Base-by-base conservation (phyloP, 2,113 vertebrate species). In the Lutjanus erythropterus region DNA sequence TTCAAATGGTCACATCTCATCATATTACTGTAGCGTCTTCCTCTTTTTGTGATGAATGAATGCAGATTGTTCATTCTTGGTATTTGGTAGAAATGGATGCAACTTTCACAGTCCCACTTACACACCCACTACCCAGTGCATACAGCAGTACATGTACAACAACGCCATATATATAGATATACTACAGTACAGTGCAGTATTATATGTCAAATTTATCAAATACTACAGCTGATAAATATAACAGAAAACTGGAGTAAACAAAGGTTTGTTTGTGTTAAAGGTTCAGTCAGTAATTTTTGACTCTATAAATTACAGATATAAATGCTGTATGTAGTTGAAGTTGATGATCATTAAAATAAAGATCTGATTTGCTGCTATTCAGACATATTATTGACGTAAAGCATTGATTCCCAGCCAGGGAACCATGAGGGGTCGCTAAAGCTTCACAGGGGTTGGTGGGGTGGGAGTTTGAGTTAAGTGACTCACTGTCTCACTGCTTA, bases 1-100 rank as follows among this genome's bases (percentile, higher is more conserved):
- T 91, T 92, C 78, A 90, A 82, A 71, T 81, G 87, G 77, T 83
- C 73, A 82, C 64, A 61, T 77, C 81, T 81, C 55, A 58, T 71
- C 37, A 55, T 74, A 59, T n/a, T 41, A 74, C 79, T 66, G 29
- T 35, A 46, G n/a, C 12, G 19, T 19, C 25, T 66, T n/a, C 25
- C n/a, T 42, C 14, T 37, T 77, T 60, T 61, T 47, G 56, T 23
- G 29, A 39, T 55, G 5, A 81, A 60, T 37, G 42, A n/a, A 49
- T 66, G 35, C 33, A 56, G 46, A 78, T 59, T 50, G 50, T 71
- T 73, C 58, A 2, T 50, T 78, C 21, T 59, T 60, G 27, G 59
- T 29, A 58, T 81, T 37, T 83, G 47, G 25, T 27, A 31, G 46
- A 78, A 80, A 18, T 71, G 61, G 33, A 19, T 58, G 14, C 18